Evolutionary conservation across 2,113 vertebrate species (phyloP).

Genomic region (Triplophysa siluroides): DNA sequence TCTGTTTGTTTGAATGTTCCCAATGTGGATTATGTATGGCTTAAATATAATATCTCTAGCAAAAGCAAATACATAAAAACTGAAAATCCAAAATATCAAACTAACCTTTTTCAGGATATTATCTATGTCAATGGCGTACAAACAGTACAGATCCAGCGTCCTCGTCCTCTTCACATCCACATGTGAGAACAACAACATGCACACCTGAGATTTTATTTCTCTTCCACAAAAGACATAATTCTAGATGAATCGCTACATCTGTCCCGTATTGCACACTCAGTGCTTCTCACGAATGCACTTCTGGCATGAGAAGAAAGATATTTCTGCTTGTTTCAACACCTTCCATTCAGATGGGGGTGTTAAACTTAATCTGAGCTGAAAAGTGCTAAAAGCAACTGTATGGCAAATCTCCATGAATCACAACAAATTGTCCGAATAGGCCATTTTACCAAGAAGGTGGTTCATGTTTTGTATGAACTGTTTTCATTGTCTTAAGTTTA

Average conservation of each 20-base stretch:
- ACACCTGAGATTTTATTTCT: slow-evolving; percentile 35
- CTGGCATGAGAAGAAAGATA: slow-evolving; percentile 26
- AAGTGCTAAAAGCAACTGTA: slow-evolving; percentile 1
- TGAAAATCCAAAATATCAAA: too few relatives aligned
- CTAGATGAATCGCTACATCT: slow-evolving; percentile 47
- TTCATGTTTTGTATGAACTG: background rate
- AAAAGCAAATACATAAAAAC: background rate
- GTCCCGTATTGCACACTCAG: slow-evolving; percentile 43
- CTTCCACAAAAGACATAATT: slow-evolving; percentile 18
- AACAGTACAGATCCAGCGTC: slow-evolving; percentile 31
- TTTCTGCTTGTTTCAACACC: slow-evolving; percentile 38
- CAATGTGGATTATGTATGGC: too few relatives aligned
- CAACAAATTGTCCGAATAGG: background rate
- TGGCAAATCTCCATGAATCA: slow-evolving; percentile 26
- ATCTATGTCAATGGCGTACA: slow-evolving; percentile 34
- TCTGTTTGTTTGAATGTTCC: too few relatives aligned
- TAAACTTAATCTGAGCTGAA: slow-evolving; percentile 22
- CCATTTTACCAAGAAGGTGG: background rate
- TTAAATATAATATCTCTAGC: background rate
- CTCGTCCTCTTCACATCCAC: slow-evolving; percentile 27
- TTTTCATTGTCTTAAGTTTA: background rate
- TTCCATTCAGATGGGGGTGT: slow-evolving; percentile 34
- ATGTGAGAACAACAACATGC: slow-evolving; percentile 50
- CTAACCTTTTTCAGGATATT: slow-evolving; percentile 49
- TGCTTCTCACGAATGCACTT: slow-evolving; percentile 28